A percentile compares a stretch with the other conserved stretches of the same genome.
Evolutionary conservation across 30 jellyfish, hydroid and myxozoan species (phyloP).

Genomic region (Turritopsis rubra): DNA sequence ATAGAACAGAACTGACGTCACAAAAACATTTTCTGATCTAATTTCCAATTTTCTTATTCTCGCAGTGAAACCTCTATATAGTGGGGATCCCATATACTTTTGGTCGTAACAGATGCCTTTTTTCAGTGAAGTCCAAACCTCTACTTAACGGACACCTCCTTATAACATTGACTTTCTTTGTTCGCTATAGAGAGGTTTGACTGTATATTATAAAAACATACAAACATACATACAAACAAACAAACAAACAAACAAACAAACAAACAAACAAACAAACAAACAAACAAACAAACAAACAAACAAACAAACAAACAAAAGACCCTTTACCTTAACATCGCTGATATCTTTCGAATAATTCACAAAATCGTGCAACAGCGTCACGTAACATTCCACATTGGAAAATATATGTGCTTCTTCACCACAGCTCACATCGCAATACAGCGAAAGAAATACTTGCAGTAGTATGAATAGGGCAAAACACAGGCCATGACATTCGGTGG

Average conservation of each 20-base stretch:
- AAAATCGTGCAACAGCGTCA: background rate
- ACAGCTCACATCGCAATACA: slow-evolving; percentile 1
- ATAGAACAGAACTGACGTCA: background rate
- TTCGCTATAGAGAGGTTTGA: too few species aligned
- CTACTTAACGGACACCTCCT: too few species aligned
- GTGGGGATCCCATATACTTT: too few species aligned
- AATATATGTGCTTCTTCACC: background rate
- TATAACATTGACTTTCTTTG: too few species aligned
- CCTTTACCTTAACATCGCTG: background rate
- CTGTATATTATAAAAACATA: too few species aligned
- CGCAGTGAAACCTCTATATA: too few species aligned
- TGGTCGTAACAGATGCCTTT: too few species aligned
- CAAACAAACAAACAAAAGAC: background rate
- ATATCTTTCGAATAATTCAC: slow-evolving; percentile 2
- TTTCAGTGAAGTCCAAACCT: too few species aligned
- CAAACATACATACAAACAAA: too few species aligned
- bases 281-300: too few species aligned
- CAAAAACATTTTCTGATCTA: background rate
- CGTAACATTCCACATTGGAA: background rate
- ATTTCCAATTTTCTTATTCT: background rate
- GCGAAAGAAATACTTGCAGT: background rate
- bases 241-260: too few species aligned
- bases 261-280: background rate
- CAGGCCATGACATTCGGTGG: slow-evolving; percentile 2
- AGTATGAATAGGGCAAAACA: slow-evolving; percentile 7